Conservation (phyloP, 1,140 invertebrate genomes). For the Arctopsyche grandis region DNA sequence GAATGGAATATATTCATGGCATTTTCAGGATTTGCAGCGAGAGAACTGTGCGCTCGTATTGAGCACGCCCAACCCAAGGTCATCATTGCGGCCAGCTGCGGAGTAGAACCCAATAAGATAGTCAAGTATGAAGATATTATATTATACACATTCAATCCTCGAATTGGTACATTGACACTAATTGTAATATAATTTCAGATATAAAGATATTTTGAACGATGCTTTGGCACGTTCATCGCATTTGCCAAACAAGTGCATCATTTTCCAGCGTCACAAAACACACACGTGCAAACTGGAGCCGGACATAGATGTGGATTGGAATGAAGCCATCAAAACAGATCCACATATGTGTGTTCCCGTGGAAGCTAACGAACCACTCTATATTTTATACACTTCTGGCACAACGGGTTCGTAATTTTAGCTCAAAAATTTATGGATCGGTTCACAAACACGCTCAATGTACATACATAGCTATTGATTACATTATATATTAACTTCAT, state of each 20-base stretch:
- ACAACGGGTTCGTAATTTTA: conserved; percentile 73
- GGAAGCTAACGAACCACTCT: conserved; percentile 88
- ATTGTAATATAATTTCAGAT: conserved; percentile 66
- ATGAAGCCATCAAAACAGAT: conserved; percentile 73
- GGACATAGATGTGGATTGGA: conserved; percentile 79
- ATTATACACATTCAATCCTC: conserved; percentile 1
- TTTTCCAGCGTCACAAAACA: conserved; percentile 79
- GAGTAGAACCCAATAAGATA: conserved; percentile 86
- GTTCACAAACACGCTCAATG: too few relatives aligned
- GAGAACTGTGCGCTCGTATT: conserved; percentile 86
- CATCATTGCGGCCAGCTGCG: conserved; percentile 89
- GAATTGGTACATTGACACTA: not conserved
- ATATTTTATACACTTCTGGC: conserved; percentile 94
- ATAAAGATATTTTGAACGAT: conserved; percentile 89
- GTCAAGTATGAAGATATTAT: conserved; percentile 70
- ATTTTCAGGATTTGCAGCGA: conserved; percentile 83
- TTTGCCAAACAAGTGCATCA: conserved; percentile 80
- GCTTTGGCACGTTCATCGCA: conserved; percentile 78
- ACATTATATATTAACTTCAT: not conserved
- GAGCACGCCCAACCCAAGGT: conserved; percentile 89
- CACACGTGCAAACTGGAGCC: conserved; percentile 71
- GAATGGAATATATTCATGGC: not conserved
- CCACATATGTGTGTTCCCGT: conserved; percentile 86
- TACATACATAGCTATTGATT: too few relatives aligned
- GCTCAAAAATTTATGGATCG: not conserved